These are phyloP conservation scores for Luehdorfia chinensis DNA, from an alignment of 1,140 invertebrate species.

Conservation along the genomic window DNA sequence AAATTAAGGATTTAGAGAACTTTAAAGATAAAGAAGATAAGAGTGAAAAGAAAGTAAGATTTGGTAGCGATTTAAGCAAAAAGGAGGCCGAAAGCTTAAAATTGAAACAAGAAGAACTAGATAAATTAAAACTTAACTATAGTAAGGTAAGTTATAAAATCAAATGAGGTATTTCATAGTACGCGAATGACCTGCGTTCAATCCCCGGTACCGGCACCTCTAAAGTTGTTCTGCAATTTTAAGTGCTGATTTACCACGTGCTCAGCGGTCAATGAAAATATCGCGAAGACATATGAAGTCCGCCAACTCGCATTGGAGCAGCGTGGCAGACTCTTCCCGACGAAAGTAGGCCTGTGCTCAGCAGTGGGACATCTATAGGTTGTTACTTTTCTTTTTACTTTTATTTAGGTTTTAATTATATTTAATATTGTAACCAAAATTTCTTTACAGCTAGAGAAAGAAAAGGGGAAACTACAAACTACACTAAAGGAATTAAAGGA, in stretches of 20 bases:
- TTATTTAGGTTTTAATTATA: constrained; percentile 11
- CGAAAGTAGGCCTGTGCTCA: no score
- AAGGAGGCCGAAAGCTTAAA: constrained; percentile 78
- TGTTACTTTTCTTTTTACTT: neutral
- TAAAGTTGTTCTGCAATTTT: no score
- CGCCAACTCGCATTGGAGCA: no score
- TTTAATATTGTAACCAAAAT: neutral
- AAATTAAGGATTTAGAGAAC: constrained; percentile 79
- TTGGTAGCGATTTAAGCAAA: constrained; percentile 61
- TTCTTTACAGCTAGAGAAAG: constrained; percentile 76
- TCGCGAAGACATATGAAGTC: no score
- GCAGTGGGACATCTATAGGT: neutral
- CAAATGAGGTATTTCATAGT: no score
- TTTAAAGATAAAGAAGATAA: constrained; percentile 75
- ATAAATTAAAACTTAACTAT: constrained; percentile 69
- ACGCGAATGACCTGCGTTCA: no score
- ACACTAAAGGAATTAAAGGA: constrained; percentile 80
- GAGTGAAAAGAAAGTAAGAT: constrained; percentile 72
- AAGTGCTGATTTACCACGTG: no score
- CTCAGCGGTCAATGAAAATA: no score
- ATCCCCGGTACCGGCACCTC: no score
- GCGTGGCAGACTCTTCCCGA: no score
- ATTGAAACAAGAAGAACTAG: constrained; percentile 74
- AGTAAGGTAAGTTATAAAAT: constrained; percentile 48
- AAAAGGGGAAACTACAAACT: constrained; percentile 79